Evolutionary conservation across 2,113 vertebrate genomes (phyloP).

Genomic region (Paraplagusia blochii): DNA sequence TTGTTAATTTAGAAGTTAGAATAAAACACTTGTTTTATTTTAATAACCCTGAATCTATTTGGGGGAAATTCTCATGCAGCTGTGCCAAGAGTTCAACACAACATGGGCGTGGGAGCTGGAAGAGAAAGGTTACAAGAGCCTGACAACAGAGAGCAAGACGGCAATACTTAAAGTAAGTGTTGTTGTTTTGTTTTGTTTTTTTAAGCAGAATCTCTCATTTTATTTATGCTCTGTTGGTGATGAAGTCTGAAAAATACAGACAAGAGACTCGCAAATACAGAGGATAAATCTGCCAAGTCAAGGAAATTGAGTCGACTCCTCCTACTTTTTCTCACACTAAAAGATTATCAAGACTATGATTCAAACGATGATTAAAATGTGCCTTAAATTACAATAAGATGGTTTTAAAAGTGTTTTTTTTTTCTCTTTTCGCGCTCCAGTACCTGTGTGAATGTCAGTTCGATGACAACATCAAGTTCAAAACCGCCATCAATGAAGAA

Average conservation of each 20-base stretch:
- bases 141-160: conserved; percentile 90
- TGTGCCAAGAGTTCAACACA: conserved; percentile 94
- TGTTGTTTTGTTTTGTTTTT: neutral
- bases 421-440: conserved; percentile 66
- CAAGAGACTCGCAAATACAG: neutral
- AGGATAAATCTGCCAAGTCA: too few species aligned
- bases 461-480: conserved; percentile 98
- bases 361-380: too few species aligned
- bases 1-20: too few species aligned
- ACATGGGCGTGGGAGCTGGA: conserved; percentile 99
- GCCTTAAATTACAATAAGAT: too few species aligned
- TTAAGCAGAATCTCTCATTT: neutral
- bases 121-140: conserved; percentile 91
- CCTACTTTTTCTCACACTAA: neutral
- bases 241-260: neutral
- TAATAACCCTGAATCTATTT: neutral
- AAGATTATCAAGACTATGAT: neutral
- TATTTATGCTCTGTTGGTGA: neutral
- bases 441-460: conserved; percentile 98
- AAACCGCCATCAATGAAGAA: conserved; percentile 95
- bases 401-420: neutral
- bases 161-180: conserved; percentile 89
- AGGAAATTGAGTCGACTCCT: neutral
- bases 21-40: too few species aligned
- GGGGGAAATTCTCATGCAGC: conserved; percentile 46